Percentiles rank a stretch among this genome's conserved stretches.
Evolutionary conservation across 2,888 invertebrate species (phyloP).

Genomic region (Ametastegia equiseti): DNA sequence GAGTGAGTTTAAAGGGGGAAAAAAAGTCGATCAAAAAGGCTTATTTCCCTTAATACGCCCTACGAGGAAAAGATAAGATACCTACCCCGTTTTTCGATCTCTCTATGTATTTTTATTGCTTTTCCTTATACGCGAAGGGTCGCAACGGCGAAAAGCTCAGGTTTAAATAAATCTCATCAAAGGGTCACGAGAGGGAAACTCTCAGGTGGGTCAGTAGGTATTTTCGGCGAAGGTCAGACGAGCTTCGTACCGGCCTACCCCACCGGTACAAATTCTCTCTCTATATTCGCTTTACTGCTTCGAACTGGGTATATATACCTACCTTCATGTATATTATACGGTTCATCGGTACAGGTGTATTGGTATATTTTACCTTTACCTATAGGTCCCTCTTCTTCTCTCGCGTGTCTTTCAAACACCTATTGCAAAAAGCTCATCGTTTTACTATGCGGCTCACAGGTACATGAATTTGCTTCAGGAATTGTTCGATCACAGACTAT

Average conservation of each 20-base stretch:
- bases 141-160: background rate
- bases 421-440: background rate
- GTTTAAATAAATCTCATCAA: constrained; percentile 28
- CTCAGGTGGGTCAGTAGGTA: constrained; percentile 45
- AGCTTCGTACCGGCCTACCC: constrained; percentile 36
- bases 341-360: background rate
- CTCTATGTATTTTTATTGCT: background rate
- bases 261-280: constrained; percentile 31
- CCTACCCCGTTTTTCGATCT: too few species aligned
- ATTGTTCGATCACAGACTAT: too few species aligned
- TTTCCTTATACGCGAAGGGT: background rate
- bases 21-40: background rate
- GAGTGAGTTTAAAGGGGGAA: constrained; percentile 66
- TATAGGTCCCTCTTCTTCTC: too few species aligned
- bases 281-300: background rate
- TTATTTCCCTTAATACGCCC: background rate
- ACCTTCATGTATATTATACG: background rate
- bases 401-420: background rate
- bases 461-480: background rate
- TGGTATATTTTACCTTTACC: too few species aligned
- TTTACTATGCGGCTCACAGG: too few species aligned
- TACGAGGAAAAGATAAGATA: too few species aligned
- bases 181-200: constrained; percentile 17
- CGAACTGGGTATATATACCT: background rate
- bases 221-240: constrained; percentile 39